These are phyloP conservation scores for Oncorhynchus masou DNA, from an alignment of 2,113 vertebrate species.

Conservation along the genomic window DNA sequence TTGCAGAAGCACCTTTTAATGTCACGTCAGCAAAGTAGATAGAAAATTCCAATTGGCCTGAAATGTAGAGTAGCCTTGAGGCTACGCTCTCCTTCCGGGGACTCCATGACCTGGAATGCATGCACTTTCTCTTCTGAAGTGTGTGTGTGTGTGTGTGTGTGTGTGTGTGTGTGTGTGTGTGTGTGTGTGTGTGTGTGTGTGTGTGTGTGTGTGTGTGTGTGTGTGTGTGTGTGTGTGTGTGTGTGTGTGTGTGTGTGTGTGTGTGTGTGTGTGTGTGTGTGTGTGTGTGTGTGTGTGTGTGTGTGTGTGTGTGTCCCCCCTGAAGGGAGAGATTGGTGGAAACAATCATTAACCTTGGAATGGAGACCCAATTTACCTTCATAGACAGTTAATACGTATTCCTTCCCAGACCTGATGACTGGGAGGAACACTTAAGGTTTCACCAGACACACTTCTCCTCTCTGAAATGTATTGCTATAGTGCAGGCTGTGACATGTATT, in stretches of 20 bases:
- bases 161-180: neutral
- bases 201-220: neutral
- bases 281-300: too few species aligned
- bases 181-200: neutral
- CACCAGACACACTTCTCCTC: neutral
- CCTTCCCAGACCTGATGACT: neutral
- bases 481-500: neutral
- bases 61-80: constrained; percentile 25
- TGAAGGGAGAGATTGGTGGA: neutral
- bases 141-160: neutral
- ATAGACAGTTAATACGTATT: neutral
- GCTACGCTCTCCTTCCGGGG: constrained; percentile 15
- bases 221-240: too few species aligned
- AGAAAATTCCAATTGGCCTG: neutral
- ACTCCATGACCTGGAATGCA: neutral
- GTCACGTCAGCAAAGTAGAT: constrained; percentile 17
- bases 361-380: neutral
- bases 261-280: too few species aligned
- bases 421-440: neutral
- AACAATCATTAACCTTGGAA: constrained; percentile 3
- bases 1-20: neutral
- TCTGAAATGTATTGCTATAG: neutral
- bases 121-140: neutral
- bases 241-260: too few species aligned
- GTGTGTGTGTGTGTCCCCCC: too few species aligned